Conservation (phyloP, 2,113 vertebrate species). For the Podilymbus podiceps region DNA sequence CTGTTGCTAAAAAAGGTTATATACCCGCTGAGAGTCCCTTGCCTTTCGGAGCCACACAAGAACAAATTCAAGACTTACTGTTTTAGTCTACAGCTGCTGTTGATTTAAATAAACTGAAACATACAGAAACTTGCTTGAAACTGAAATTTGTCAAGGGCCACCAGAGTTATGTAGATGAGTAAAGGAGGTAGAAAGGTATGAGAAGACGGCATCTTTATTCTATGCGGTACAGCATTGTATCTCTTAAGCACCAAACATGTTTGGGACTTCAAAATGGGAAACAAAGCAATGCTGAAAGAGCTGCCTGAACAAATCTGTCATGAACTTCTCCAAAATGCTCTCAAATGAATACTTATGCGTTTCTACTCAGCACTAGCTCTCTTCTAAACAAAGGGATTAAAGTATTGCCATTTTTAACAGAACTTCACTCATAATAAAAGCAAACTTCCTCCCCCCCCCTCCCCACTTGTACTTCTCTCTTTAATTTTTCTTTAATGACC, state of each 20-base stretch:
- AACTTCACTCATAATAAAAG: neutral
- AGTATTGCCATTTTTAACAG: constrained; percentile 3
- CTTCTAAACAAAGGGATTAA: neutral
- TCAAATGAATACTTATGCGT: neutral
- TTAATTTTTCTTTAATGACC: neutral
- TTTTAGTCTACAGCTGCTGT: neutral
- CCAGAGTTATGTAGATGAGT: neutral
- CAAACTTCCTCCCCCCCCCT: neutral
- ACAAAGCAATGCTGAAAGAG: constrained; percentile 4
- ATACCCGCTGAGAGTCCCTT: neutral
- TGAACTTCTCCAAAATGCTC: constrained; percentile 11
- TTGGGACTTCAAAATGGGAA: neutral
- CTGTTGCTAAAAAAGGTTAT: neutral
- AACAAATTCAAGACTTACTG: neutral
- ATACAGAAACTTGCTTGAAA: neutral
- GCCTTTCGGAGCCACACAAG: neutral
- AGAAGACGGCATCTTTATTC: neutral
- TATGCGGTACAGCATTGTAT: neutral
- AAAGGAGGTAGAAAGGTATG: neutral
- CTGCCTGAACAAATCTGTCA: constrained; percentile 5
- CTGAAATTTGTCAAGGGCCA: neutral
- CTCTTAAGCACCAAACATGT: neutral
- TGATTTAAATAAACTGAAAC: neutral
- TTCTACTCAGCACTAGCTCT: neutral
- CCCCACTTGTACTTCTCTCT: neutral